Base-by-base conservation (phyloP, 1,140 invertebrate genomes). In the Formica selysi region DNA sequence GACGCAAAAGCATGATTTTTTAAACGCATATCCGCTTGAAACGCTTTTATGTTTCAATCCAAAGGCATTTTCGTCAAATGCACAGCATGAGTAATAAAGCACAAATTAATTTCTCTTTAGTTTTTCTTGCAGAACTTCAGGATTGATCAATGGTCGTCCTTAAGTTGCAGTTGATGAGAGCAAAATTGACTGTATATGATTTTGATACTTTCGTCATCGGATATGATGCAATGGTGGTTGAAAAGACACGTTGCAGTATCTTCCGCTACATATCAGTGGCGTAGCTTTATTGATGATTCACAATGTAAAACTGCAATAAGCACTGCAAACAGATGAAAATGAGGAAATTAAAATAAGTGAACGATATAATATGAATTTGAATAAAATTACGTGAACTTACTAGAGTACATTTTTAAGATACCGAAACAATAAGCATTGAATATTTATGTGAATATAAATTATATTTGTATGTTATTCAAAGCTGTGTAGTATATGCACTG, bases 271-370 rank as follows among this genome's bases (percentile, higher is more conserved):
- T 41, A 61, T 80, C 64, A 80, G 13, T 36, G 54, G 19, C 11
- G 54, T 32, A 73, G 26, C 10, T 83, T 74, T n/a, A n/a, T 16
- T n/a, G 38, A 61, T 71, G 54, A 44, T 73, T 54, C 79, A 51
- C 48, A 81, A 81, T 36, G 22, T 83, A 41, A 44, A 83, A 51
- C 48, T 19, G 38, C 19, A 38, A 83, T 36, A 83, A 74, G 44
- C 48, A 13, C 79, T 83, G 79, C 32, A 62, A 83, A 83, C 68
- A 83, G 29, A 81, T 41, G 26, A 73, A 59, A 78, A 71, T 22
- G 16, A 81, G 22, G 26, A 73, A 73, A 36, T 16, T 54, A 73
- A 48, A 48, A 48, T 48, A 16, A 11, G 3, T 51, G 44, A 71
- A 19, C 29, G 48, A 1, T 32, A 29, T 22, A 26, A 59, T 57